Percentiles rank a stretch among this genome's conserved stretches.
Conservation (phyloP, 2,113 vertebrate species). For the Chinchilla lanigera region DNA sequence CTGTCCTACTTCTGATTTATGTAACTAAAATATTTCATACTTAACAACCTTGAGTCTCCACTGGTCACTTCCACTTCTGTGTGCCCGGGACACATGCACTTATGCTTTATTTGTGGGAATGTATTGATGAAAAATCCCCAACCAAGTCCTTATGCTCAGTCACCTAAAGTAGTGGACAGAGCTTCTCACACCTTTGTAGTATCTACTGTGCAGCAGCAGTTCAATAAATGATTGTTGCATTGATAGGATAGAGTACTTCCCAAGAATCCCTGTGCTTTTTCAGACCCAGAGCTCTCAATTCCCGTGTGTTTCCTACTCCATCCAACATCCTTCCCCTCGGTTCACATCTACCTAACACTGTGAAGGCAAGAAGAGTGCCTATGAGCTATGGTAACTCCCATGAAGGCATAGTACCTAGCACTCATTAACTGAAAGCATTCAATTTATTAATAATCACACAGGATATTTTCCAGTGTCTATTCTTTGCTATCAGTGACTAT, state of each 20-base stretch:
- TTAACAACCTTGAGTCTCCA: background rate
- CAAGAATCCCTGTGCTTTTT: background rate
- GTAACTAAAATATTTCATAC: background rate
- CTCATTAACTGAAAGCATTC: background rate
- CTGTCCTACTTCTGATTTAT: background rate
- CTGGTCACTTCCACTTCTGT: background rate
- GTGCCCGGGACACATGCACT: background rate
- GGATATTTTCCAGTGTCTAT: background rate
- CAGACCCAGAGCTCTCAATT: background rate
- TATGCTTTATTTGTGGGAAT: background rate
- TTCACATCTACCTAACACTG: background rate
- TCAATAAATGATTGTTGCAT: conserved; percentile 1
- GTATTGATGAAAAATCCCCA: background rate
- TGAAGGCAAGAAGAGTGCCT: background rate
- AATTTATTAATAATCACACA: background rate
- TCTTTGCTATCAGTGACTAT: background rate
- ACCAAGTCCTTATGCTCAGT: background rate
- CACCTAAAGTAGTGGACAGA: background rate
- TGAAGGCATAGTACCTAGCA: background rate
- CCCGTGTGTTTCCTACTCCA: background rate
- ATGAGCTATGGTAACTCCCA: background rate
- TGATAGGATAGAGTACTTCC: background rate
- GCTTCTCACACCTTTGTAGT: background rate
- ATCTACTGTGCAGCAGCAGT: background rate
- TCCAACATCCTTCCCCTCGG: background rate